Base-by-base conservation (phyloP, 2,113 vertebrate genomes). In the Sinocyclocheilus anshuiensis region DNA sequence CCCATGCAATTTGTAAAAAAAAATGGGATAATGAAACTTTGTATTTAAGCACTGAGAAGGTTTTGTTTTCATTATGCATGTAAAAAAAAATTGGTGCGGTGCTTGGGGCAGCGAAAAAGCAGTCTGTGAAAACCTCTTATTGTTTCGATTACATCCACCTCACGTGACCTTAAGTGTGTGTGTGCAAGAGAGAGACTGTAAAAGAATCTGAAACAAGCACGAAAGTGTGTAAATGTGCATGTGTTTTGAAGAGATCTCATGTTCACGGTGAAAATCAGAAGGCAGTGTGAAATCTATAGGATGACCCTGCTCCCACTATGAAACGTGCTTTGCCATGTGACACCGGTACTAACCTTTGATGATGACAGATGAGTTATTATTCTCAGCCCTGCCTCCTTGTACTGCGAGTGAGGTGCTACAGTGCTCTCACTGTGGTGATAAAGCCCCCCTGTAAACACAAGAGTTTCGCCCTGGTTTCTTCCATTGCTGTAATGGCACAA, bases 331-430 rank as follows among this genome's bases (percentile, higher is more conserved):
- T 88, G 87, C 80, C 39, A 80, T 69, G 85, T 87, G 85, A 88
- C 91, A 92, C 93, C 93, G 93, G 94, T 91, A 91, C 86, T 36
- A 78, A 11, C 93, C 90, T 93, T 93, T 94, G 92, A 94, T 91
- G 87, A 87, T 82, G 13, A 63, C 72, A 81, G 18, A 86, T 92
- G 89, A 93, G 92, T 92, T 91, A 82, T 3, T 86, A 89, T 88
- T 78, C 91, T 93, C 91, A 92, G 91, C 91, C 88, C 84, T 87
- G 90, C 91, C 89, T 92, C 88, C 88, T 82, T 50, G 69, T 74
- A 74, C 67, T 75, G 29, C 1, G 13, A 18, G 29, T 84, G 69
- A 42, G 50, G 33, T 18, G 50, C 29, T 84, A 74, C 81, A 61
- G 45, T 53, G 48, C 55, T 84, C 33, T 5, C 77, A 76, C 33